Conservation (phyloP, 2,888 invertebrate genomes). For the Nomada ferruginata region DNA sequence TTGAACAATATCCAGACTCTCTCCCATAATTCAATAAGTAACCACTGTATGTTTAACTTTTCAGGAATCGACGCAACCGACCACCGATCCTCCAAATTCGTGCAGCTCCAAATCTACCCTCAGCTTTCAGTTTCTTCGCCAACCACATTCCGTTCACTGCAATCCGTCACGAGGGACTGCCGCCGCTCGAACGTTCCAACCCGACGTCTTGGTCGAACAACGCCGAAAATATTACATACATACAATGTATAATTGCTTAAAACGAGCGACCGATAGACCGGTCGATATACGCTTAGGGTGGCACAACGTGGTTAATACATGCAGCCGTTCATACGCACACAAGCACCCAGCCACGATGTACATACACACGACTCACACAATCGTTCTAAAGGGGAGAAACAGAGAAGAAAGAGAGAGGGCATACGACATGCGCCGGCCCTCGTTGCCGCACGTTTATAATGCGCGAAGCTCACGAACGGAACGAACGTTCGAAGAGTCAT, state of each 20-base stretch:
- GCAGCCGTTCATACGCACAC: not conserved
- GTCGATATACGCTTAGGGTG: conserved; percentile 56
- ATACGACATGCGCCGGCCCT: conserved; percentile 58
- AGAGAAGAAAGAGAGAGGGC: conserved; percentile 13
- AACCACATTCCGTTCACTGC: too few species aligned
- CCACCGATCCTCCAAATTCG: too few species aligned
- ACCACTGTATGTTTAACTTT: too few species aligned
- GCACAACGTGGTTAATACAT: conserved; percentile 28
- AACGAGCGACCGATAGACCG: conserved; percentile 46
- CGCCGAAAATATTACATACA: too few species aligned
- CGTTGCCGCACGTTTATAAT: conserved; percentile 50
- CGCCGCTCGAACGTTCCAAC: too few species aligned
- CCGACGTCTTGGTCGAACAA: too few species aligned
- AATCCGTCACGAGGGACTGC: too few species aligned
- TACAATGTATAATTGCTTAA: conserved; percentile 6
- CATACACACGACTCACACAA: not conserved
- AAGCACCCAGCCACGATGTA: not conserved
- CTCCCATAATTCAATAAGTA: too few species aligned
- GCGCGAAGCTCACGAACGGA: conserved; percentile 38
- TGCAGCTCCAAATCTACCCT: too few species aligned
- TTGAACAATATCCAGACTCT: too few species aligned
- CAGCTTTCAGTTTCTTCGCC: too few species aligned
- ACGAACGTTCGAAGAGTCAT: conserved; percentile 63
- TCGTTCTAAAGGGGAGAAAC: not conserved
- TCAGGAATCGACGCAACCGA: too few species aligned